Base-by-base conservation (phyloP, 2,113 vertebrate genomes). In the Acrocephalus arundinaceus region DNA sequence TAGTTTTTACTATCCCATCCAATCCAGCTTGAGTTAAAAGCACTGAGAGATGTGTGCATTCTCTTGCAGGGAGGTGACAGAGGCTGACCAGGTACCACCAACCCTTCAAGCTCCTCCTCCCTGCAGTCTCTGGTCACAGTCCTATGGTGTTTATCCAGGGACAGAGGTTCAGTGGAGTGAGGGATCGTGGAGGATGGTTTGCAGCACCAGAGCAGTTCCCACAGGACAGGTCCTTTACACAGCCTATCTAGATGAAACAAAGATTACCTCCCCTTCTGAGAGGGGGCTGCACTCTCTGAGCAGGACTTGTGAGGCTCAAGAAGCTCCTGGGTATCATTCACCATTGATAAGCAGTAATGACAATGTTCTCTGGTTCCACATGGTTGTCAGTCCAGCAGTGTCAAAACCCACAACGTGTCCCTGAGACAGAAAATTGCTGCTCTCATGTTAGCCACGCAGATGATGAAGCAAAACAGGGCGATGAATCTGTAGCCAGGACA, bases 111-210 rank as follows among this genome's bases (percentile, higher is more conserved):
- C 10, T 63, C 33, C 49, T 83, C 12, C 27, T 68, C 17, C 37
- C 45, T 22, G 5, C 39, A 85, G 23, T 37, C 11, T 28, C 16
- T 67, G n/a, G 25, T 57, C 43, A 24, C 73, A 37, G 21, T 24
- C 16, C 57, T 43, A 13, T 0, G 0, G 6, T 22, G 39, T 19
- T 52, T 8, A 28, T 15, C 37, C 37, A 43, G 22, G 15, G 16
- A 31, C 31, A 48, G 22, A 84, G 58, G 46, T 43, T 87, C 54
- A 51, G 1, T 17, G 23, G 23, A 11, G 1, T 41, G 23, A 48
- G 46, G 4, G 41, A 27, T 22, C 0, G 0, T 21, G 28, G 13
- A 46, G 14, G 12, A 23, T 19, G 21, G 13, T 35, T 66, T 67
- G 35, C 19, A 87, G 57, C 52, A 23, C 0, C 0, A 72, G 13